Base-by-base conservation (phyloP, 2,113 vertebrate genomes). In the Osmerus mordax region DNA sequence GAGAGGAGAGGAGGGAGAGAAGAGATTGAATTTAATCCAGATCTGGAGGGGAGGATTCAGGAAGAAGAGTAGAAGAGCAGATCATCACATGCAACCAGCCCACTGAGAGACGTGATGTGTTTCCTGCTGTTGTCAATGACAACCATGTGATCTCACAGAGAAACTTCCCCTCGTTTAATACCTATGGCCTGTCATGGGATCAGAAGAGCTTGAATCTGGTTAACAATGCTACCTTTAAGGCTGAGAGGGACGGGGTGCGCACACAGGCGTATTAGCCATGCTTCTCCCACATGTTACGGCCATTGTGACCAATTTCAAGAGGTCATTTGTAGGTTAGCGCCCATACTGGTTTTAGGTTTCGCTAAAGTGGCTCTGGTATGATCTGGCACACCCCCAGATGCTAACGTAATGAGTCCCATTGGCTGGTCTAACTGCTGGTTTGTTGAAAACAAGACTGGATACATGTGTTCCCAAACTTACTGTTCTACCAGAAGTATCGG, bases 11-110 rank as follows among this genome's bases (percentile, higher is more conserved):
- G 16, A n/a, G 23, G 60, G 16, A 18, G 36, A 14, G 14, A 25
- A 32, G 53, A 19, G n/a, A 61, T 72, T 71, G 67, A 74, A 68
- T 73, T 82, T 84, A 82, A 87, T 85, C 73, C 73, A 80, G 67
- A 71, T 62, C 47, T 18, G 70, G 75, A 14, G 5, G 23, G 47
- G 71, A 80, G 75, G 78, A 79, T 41, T 51, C 18, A 13, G 53
- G 4, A 58, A 53, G 21, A 14, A 12, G 23, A 21, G 53, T 29
- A 41, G 16, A 14, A 53, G 16, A 67, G 16, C 32, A 41, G 8
- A 23, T 28, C 15, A 25, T 15, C 4, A 47, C 64, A 65, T 41
- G 1, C 47, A 21, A 47, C n/a, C 47, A 18, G 19, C 32, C 29
- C 28, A n/a, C 16, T 41, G 16, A 65, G 16, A 36, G 32, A 41